Conservation (phyloP, 2,797 vertebrate species). For the Hapalemur alaotrensis region DNA sequence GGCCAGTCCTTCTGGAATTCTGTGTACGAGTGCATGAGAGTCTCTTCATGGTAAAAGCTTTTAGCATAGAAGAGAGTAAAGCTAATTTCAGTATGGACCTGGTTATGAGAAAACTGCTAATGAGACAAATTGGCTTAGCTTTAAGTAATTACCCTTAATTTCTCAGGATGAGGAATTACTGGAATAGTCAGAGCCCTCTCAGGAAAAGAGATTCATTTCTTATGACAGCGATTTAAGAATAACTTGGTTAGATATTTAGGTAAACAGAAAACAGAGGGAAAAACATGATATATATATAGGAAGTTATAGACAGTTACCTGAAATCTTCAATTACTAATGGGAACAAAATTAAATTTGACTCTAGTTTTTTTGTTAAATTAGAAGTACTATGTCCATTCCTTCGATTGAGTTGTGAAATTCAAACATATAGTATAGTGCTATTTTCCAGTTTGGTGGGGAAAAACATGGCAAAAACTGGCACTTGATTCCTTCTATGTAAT, state of each 20-base stretch:
- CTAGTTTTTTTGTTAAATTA: background rate
- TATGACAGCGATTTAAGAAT: background rate
- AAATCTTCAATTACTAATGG: background rate
- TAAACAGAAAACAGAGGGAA: background rate
- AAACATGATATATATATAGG: background rate
- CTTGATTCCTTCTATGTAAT: background rate
- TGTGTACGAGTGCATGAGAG: background rate
- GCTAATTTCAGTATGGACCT: background rate
- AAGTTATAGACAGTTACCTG: background rate
- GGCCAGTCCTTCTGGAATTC: background rate
- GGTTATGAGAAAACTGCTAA: background rate
- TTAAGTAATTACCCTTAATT: constrained; percentile 30
- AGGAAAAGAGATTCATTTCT: constrained; percentile 43
- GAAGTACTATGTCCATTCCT: background rate
- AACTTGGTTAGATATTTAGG: background rate
- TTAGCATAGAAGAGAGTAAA: background rate
- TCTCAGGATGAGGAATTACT: constrained; percentile 43
- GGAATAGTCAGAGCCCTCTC: background rate
- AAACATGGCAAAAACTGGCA: background rate
- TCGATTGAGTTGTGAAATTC: background rate
- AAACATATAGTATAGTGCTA: no score
- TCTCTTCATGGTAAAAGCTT: background rate
- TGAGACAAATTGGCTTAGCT: background rate
- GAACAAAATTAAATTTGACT: background rate
- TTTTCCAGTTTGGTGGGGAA: background rate